Evolutionary conservation across 2,113 vertebrate genomes (phyloP), one percentile per base, ranked within the genome.

Genomic region (Ia io): DNA sequence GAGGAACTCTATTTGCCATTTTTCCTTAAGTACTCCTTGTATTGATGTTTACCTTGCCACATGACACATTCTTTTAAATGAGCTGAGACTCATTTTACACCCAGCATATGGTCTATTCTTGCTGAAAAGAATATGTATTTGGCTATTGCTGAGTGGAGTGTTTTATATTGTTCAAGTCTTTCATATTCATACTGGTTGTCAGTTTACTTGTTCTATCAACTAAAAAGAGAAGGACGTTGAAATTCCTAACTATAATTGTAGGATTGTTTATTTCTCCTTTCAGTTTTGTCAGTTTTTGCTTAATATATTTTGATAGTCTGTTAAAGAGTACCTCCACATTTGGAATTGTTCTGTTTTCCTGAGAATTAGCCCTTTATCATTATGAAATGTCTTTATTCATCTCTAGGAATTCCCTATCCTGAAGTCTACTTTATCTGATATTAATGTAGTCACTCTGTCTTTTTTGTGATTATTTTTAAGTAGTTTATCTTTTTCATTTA

Each of bases 381-480:
- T 93, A 63, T 88, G 56, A 88, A 73, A 53, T 91, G n/a, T 93
- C 44, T 23, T 44, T 87, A 12, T 84, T 77, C 70, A 87, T 93
- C 44, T 91, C 49, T 89, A 65, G 5, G 37, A 89, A 53, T 67
- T 73, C 28, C 71, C 16, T 93, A 4, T 71, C 40, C 23, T 77
- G 20, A 80, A 71, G 63, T 77, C 23, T 84, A 14, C 30, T 84
- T 90, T 82, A 35, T 91, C 10, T 88, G 37, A 53, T 88, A 61
- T 51, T 69, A 84, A 69, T 65, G 32, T 51, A 90, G 22, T 74
- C 49, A 59, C 5, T 91, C 9, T 13, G 56, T 77, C 53, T 77
- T 53, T 83, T 80, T 79, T 82, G 79, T 70, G 28, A 83, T 92
- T 88, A 30, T 84, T 74, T 84, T 76, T 18, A 90, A 71, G 77